Evolutionary conservation across 2,888 invertebrate species (phyloP).

Genomic region (Meta bourneti): DNA sequence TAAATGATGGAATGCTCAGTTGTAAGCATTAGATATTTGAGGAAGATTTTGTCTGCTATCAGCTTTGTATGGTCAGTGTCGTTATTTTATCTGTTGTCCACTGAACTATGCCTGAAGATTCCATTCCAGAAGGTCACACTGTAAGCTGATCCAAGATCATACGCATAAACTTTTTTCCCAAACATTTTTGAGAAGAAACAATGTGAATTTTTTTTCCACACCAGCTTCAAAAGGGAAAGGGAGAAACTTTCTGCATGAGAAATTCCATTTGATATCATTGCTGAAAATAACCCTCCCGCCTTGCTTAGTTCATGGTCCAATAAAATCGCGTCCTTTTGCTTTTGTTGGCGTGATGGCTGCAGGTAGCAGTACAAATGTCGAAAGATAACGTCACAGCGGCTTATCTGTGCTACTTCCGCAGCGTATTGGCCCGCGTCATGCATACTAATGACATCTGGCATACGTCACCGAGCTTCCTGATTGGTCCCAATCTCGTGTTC

Average conservation of each 20-base stretch:
- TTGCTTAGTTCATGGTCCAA: slow-evolving; percentile 57
- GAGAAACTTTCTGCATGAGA: slow-evolving; percentile 32
- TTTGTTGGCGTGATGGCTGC: slow-evolving; percentile 28
- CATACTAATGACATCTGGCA: slow-evolving; percentile 52
- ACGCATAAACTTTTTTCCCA: slow-evolving; percentile 3
- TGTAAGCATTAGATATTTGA: too few species aligned
- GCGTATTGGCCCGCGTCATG: slow-evolving; percentile 45
- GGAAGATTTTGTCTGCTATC: too few species aligned
- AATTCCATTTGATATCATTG: slow-evolving; percentile 38
- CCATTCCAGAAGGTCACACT: too few species aligned
- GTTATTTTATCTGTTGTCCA: too few species aligned
- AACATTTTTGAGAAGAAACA: neutral
- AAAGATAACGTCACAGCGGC: slow-evolving; percentile 45
- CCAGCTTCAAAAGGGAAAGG: neutral
- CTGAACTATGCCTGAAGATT: too few species aligned
- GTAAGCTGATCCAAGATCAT: neutral
- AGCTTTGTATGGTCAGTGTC: too few species aligned
- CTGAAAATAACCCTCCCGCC: slow-evolving; percentile 38
- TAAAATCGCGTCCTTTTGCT: slow-evolving; percentile 19
- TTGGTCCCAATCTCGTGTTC: slow-evolving; percentile 55
- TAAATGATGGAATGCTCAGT: too few species aligned
- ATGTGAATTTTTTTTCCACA: neutral
- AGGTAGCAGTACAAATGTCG: slow-evolving; percentile 43
- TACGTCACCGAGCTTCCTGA: slow-evolving; percentile 65
- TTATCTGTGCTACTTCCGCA: slow-evolving; percentile 41